A percentile compares a stretch with the other conserved stretches of the same genome.
Conservation (phyloP, 64 coral and sea anemone genomes). For the Anthopleura sola region DNA sequence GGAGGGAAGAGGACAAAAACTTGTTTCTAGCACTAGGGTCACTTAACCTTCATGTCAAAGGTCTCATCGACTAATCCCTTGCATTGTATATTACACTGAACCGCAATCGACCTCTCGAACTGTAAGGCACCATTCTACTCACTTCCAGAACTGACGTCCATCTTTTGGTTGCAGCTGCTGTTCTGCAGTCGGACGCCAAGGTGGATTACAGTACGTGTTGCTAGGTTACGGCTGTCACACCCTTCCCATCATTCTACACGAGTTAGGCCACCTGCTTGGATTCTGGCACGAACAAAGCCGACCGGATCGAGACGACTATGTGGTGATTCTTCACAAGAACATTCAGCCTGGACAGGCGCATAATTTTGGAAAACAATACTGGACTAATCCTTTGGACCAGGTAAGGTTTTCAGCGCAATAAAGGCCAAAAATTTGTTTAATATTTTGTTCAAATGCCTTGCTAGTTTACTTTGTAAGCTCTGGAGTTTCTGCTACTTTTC, state of each 20-base stretch:
- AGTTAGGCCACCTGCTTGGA: constrained; percentile 40
- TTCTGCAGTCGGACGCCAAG: constrained; percentile 45
- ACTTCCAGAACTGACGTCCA: not conserved
- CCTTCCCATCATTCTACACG: constrained; percentile 41
- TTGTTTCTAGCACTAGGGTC: too few relatives aligned
- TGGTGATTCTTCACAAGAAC: constrained; percentile 39
- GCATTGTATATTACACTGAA: too few relatives aligned
- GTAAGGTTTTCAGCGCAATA: not conserved
- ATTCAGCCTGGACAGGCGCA: constrained; percentile 5
- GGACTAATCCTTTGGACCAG: not conserved
- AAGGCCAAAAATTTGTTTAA: not conserved
- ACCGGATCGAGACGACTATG: constrained; percentile 57
- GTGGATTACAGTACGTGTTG: constrained; percentile 35
- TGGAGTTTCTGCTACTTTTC: too few relatives aligned
- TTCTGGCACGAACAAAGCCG: constrained; percentile 62
- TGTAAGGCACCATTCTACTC: not conserved
- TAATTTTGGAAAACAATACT: constrained; percentile 16
- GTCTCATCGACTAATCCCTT: too few relatives aligned
- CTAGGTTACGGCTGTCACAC: constrained; percentile 40
- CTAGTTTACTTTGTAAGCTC: too few relatives aligned
- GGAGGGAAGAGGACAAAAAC: too few relatives aligned
- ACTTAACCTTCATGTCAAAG: too few relatives aligned
- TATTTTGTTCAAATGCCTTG: too few relatives aligned
- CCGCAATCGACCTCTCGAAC: too few relatives aligned
- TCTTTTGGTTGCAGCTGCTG: constrained; percentile 33